phyloP scores from a whole-genome alignment of 2,113 vertebrate species.

The Pitta sordida region DNA sequence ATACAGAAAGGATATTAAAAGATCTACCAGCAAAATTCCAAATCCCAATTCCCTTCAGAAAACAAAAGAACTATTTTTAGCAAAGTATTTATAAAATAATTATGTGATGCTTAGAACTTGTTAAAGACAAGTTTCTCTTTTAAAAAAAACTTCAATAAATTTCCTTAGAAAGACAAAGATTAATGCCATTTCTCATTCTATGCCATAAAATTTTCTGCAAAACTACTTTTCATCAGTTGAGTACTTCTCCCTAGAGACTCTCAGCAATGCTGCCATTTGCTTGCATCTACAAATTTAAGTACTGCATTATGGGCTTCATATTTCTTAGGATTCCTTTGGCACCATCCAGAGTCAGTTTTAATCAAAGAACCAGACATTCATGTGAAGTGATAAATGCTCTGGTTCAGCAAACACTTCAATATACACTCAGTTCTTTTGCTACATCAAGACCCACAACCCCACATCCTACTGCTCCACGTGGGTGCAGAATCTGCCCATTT shows the following conservation, averaged over 20 bases:
- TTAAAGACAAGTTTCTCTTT: neutral
- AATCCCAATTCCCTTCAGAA: conserved; percentile 42
- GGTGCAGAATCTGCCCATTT: neutral
- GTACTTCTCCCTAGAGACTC: neutral
- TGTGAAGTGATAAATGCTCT: neutral
- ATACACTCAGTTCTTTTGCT: neutral
- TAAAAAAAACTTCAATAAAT: neutral
- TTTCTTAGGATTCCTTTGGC: neutral
- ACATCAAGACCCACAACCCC: neutral
- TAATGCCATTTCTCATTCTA: neutral
- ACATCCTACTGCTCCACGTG: neutral
- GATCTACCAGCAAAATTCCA: conserved; percentile 24
- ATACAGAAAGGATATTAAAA: conserved; percentile 20
- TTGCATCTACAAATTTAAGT: neutral
- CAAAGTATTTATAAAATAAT: conserved; percentile 25
- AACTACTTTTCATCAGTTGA: neutral
- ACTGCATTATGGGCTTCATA: neutral
- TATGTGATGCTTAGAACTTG: neutral
- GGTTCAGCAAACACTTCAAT: neutral
- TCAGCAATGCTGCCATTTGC: neutral
- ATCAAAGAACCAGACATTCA: neutral
- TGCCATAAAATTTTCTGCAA: neutral
- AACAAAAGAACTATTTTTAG: conserved; percentile 51
- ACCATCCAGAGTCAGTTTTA: neutral
- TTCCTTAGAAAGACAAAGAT: neutral